Percentiles rank a stretch among this genome's conserved stretches.
Evolutionary conservation across 2,888 invertebrate genomes (phyloP).

Genomic region (Dynastes tityus): DNA sequence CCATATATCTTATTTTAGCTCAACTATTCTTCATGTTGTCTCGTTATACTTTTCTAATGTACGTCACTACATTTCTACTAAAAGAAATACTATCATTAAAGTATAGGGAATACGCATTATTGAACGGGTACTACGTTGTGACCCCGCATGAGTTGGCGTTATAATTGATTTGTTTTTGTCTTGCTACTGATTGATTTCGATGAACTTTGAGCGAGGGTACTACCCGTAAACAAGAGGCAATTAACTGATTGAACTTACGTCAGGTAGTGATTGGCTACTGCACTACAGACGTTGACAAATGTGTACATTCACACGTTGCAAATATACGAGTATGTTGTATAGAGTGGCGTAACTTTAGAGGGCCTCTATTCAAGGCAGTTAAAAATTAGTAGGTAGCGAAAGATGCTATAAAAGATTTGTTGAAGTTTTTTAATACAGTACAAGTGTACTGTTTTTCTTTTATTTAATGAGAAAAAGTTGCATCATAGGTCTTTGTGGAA

Average conservation of each 20-base stretch:
- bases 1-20: no score
- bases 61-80: not conserved
- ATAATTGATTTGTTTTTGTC: slow-evolving; percentile 32
- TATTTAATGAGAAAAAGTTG: no score
- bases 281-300: not conserved
- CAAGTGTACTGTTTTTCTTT: no score
- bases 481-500: no score
- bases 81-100: not conserved
- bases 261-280: slow-evolving; percentile 7
- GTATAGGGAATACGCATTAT: not conserved
- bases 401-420: no score
- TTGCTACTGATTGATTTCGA: slow-evolving; percentile 1
- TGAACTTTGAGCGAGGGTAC: slow-evolving; percentile 11
- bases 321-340: not conserved
- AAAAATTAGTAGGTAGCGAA: no score
- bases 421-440: no score
- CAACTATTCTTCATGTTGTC: no score
- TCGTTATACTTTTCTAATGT: not conserved
- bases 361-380: no score
- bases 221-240: slow-evolving; percentile 24
- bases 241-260: slow-evolving; percentile 16
- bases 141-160: slow-evolving; percentile 18
- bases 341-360: no score
- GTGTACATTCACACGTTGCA: not conserved
- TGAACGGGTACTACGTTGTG: not conserved